Base-by-base conservation (phyloP, 2,113 vertebrate species). In the Clarias batrachus region DNA sequence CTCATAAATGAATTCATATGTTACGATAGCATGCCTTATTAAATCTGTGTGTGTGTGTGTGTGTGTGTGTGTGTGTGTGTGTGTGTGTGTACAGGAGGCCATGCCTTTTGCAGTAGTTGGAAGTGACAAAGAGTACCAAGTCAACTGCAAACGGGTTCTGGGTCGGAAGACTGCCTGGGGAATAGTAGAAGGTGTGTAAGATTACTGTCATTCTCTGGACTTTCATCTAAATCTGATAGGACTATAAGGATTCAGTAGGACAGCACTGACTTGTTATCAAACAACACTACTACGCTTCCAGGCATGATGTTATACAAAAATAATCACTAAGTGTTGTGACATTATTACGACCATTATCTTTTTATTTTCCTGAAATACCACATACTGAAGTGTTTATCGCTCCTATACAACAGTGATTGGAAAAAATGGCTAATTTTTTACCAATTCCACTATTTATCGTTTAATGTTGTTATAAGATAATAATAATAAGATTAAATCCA, bases 91-190 rank as follows among this genome's bases (percentile, higher is more conserved):
- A 13, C 94, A 99, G 98, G 98, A 99, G 93, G 94, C 95, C 84
- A 99, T 99, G 97, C 98, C 98, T 76, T 99, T 99, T 21, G 98
- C 98, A 17, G 97, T 99, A 86, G 97, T 99, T 90, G 98, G 98
- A 85, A 99, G 98, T 0, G 98, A 99, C 93, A 99, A 98, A 94
- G 98, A 99, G 89, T 98, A 99, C 90, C 97, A 99, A 93, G 97
- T 98, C 89, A 99, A 98, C 17, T 95, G 97, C 84, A 99, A 98
- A 92, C 95, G 97, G 59, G 96, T 99, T 90, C 95, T 99, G 77
- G 98, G 98, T 57, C 95, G 98, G 89, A 99, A 99, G 94, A 99
- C 97, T 1, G 94, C 97, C 0, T 99, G 98, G 98, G 98, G 98
- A 81, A 96, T 99, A 88, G 96, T 99, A 81, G 98, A 99, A 97